phyloP scores from a whole-genome alignment of 2,113 vertebrate species.

The Eupsittula cactorum region DNA sequence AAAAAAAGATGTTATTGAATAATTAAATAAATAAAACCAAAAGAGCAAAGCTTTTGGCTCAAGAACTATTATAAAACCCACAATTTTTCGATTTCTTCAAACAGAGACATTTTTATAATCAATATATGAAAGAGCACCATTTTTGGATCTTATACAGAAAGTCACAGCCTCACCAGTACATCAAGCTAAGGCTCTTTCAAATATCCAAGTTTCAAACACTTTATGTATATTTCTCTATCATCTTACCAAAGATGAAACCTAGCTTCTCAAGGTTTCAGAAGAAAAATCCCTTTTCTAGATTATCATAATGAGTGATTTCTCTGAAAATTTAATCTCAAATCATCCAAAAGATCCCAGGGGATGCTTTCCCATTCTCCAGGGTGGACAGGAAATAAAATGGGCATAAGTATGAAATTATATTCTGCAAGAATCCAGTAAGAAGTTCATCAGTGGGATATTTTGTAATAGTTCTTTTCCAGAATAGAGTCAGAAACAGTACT shows the following conservation, averaged over 20 bases:
- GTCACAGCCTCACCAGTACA: not conserved
- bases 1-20: not conserved
- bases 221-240: not conserved
- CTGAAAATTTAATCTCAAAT: not conserved
- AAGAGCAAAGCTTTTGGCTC: not conserved
- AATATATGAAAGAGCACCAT: not conserved
- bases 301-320: not conserved
- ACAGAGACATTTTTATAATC: not conserved
- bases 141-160: conserved; percentile 12
- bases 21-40: not conserved
- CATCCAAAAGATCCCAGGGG: not conserved
- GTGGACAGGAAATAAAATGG: not conserved
- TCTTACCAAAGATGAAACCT: not conserved
- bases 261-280: not conserved
- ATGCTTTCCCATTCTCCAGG: not conserved
- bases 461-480: not conserved
- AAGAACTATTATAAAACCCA: not conserved
- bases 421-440: not conserved
- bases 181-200: not conserved
- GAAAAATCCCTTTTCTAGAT: not conserved
- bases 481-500: not conserved
- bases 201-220: not conserved
- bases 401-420: not conserved
- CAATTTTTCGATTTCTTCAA: not conserved
- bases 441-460: not conserved